Base-by-base conservation (phyloP, 2,113 vertebrate genomes). In the Equus przewalskii region DNA sequence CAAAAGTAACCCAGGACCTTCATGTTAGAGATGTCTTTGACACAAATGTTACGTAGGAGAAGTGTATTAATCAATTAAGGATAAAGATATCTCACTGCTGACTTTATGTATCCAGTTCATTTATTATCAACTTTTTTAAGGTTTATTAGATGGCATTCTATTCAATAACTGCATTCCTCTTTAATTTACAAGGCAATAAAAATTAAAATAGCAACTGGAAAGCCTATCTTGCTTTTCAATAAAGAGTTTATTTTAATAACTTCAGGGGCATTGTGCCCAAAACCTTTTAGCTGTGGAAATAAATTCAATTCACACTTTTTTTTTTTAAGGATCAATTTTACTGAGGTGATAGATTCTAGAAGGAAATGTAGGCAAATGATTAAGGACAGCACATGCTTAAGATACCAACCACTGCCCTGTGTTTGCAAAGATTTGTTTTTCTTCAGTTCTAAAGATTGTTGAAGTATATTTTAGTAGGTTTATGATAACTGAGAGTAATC, bases 111-210 rank as follows among this genome's bases (percentile, higher is more conserved):
- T 82, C 49, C 44, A 89, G 78, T 72, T 85, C 30, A 58, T 86
- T 97, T 91, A 95, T 79, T 75, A 96, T 86, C 51, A 92, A 85
- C 51, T 46, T 96, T 62, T 41, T 91, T 89, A 95, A 30, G 22
- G 28, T 97, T 95, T 94, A 97, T 83, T 89, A 90, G 62, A 90
- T 87, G 62, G n/a, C 7, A 80, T 96, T 91, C 79, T 62, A 49
- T 56, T 95, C 82, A 76, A 33, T 70, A 94, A 83, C 64, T 75
- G 49, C 6, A 7, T 33, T 88, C 60, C 44, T 95, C 89, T 83
- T 93, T 96, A 76, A 92, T 93, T 97, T 94, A 96, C 58, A 94
- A 92, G 92, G 62, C 41, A 92, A 75, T 97, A 95, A 96, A 97
- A 96, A 95, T 97, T 89, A 95, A 96, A 91, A 84, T 58, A 96